Conservation (phyloP, 2,797 vertebrate genomes). For the Hozukius guyotensis region DNA sequence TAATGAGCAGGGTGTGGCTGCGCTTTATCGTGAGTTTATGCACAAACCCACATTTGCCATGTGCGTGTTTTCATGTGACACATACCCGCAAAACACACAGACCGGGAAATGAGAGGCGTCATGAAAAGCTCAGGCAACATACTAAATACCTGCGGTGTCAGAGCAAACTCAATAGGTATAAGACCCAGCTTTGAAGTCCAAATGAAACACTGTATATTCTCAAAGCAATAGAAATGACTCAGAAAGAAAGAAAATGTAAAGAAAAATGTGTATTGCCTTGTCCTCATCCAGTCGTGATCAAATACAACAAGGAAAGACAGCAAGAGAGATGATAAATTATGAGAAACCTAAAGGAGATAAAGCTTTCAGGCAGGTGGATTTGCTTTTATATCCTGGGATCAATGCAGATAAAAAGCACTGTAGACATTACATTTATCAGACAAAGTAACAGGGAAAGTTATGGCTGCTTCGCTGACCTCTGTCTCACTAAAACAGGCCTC, state of each 20-base stretch:
- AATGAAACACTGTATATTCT: background rate
- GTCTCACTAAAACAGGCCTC: background rate
- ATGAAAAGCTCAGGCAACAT: background rate
- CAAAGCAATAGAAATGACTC: background rate
- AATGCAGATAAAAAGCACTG: background rate
- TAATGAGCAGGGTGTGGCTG: constrained; percentile 40
- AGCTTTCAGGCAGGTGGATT: background rate
- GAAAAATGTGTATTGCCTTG: background rate
- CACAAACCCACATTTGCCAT: constrained; percentile 19
- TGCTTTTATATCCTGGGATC: background rate
- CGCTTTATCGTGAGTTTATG: constrained; percentile 18
- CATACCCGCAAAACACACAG: constrained; percentile 8
- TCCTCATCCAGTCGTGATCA: background rate
- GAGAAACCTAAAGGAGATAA: background rate
- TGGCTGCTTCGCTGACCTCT: background rate
- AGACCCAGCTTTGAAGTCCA: background rate
- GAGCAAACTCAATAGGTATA: background rate
- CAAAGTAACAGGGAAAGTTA: background rate
- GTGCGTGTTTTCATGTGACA: constrained; percentile 6
- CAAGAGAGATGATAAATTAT: background rate
- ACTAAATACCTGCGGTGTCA: background rate
- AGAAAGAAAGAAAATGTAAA: background rate
- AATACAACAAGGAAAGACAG: background rate
- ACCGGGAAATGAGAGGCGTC: background rate
- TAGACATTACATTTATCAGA: background rate